A percentile compares a stretch with the other conserved stretches of the same genome.
Evolutionary conservation across 2,888 invertebrate species (phyloP).

Genomic region (Drosophila histrio): DNA sequence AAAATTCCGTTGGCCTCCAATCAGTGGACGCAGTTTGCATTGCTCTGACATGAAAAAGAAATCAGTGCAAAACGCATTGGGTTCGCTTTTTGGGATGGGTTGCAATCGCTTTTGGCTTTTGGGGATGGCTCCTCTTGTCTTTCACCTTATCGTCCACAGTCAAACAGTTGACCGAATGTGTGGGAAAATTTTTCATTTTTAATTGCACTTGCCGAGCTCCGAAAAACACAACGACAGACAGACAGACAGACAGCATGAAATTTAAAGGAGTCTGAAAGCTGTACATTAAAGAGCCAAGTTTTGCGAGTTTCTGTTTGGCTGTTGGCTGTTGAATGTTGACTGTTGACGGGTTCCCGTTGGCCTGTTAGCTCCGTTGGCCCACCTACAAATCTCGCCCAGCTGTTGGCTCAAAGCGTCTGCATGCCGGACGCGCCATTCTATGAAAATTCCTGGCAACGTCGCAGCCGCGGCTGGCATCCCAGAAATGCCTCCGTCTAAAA

Average conservation of each 20-base stretch:
- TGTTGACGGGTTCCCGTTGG: constrained; percentile 32
- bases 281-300: constrained; percentile 43
- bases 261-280: constrained; percentile 56
- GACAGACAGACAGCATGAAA: constrained; percentile 27
- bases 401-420: constrained; percentile 68
- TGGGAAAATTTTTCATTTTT: constrained; percentile 83
- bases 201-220: constrained; percentile 68
- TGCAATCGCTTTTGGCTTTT: constrained; percentile 6
- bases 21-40: constrained; percentile 75
- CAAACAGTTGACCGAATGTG: constrained; percentile 67
- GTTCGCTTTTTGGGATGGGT: constrained; percentile 21
- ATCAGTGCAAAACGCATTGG: constrained; percentile 74
- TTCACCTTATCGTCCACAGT: constrained; percentile 54
- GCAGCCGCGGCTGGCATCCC: constrained; percentile 72
- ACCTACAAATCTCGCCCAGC: constrained; percentile 68
- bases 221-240: constrained; percentile 7
- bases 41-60: constrained; percentile 80
- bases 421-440: constrained; percentile 76
- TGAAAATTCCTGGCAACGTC: constrained; percentile 74
- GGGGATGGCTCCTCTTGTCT: constrained; percentile 6
- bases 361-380: constrained; percentile 46
- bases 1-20: constrained; percentile 79
- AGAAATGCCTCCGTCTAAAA: constrained; percentile 71
- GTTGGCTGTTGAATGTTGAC: not conserved
- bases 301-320: not conserved